These are phyloP conservation scores for Sardina pilchardus DNA, from an alignment of 2,113 vertebrate species.

Conservation along the genomic window DNA sequence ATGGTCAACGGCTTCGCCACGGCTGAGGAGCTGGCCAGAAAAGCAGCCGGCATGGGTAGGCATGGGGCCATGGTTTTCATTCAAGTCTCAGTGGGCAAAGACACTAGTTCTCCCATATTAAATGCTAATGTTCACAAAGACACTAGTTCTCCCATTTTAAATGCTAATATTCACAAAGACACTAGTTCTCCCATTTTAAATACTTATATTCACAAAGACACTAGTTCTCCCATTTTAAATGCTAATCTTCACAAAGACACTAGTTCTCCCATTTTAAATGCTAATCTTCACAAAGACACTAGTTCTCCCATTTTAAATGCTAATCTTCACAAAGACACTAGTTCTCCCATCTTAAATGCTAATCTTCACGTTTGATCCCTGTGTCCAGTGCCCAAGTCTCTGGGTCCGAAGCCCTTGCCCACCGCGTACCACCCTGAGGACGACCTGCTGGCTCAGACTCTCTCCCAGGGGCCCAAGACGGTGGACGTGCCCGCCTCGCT, in stretches of 20 bases:
- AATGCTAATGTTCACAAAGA: background rate
- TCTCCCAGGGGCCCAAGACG: constrained; percentile 83
- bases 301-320: background rate
- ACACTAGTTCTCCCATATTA: background rate
- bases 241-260: background rate
- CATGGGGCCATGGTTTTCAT: constrained; percentile 73
- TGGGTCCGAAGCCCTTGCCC: constrained; percentile 86
- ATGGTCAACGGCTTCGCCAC: constrained; percentile 92
- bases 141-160: background rate
- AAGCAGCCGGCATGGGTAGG: constrained; percentile 79
- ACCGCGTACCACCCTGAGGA: constrained; percentile 86
- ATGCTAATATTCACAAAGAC: background rate
- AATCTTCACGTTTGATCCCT: background rate
- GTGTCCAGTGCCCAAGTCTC: constrained; percentile 82
- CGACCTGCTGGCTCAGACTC: constrained; percentile 80
- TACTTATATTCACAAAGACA: background rate
- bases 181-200: background rate
- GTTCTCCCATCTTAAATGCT: background rate
- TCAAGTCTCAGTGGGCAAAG: background rate
- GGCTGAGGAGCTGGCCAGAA: constrained; percentile 86
- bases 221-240: background rate
- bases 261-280: background rate
- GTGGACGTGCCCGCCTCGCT: constrained; percentile 95
- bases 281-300: background rate
- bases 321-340: background rate